Evolutionary conservation across 2,888 invertebrate species (phyloP).

Genomic region (Cheilosia impressa): DNA sequence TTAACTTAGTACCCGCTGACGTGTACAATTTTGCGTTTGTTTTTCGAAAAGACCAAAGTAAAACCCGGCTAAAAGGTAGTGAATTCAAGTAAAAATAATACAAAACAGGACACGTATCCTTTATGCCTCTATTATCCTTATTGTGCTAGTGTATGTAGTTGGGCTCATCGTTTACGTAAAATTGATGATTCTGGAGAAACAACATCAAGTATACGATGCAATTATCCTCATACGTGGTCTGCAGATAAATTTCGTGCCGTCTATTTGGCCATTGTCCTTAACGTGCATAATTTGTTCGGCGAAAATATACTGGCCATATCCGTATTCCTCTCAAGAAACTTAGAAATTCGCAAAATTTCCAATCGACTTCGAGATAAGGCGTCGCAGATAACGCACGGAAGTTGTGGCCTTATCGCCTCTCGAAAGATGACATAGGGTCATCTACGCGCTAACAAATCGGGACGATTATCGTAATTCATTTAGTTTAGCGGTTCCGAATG

Average conservation of each 20-base stretch:
- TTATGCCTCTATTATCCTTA: conserved; percentile 46
- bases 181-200: conserved; percentile 56
- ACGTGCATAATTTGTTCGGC: conserved; percentile 19
- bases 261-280: conserved; percentile 12
- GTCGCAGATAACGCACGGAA: conserved; percentile 71
- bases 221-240: conserved; percentile 71
- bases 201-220: conserved; percentile 64
- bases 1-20: conserved; percentile 9
- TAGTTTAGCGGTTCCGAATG: conserved; percentile 32
- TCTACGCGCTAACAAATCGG: conserved; percentile 52
- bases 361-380: conserved; percentile 60
- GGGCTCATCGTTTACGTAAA: conserved; percentile 49
- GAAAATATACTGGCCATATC: conserved; percentile 11
- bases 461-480: conserved; percentile 63
- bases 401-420: conserved; percentile 80
- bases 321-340: conserved; percentile 35
- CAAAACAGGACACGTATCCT: conserved; percentile 6
- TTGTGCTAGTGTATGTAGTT: conserved; percentile 14
- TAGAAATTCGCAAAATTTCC: conserved; percentile 67
- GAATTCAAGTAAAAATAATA: conserved; percentile 9
- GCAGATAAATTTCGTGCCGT: conserved; percentile 59
- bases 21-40: conserved; percentile 43
- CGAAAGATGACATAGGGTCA: conserved; percentile 70
- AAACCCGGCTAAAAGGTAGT: conserved; percentile 50
- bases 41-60: conserved; percentile 38